phyloP scores from a whole-genome alignment of 1,140 invertebrate species.

The Trichonephila clavata region DNA sequence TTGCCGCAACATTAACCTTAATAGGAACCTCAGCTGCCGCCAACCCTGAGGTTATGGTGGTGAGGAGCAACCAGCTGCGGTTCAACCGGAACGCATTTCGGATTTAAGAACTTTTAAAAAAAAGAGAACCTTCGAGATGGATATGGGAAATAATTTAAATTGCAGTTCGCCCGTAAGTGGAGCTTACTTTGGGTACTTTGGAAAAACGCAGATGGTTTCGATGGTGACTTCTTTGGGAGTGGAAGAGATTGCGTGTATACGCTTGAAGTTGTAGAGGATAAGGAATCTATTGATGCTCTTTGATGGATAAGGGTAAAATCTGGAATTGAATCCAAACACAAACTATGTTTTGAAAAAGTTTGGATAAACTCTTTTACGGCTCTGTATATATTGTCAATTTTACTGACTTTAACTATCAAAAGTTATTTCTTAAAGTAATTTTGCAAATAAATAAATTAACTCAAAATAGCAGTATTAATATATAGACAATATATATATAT shows the following conservation, averaged over 20 bases:
- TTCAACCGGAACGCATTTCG: conserved; percentile 60
- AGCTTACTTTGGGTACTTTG: conserved; percentile 8
- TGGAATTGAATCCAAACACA: no score
- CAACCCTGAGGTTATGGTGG: conserved; percentile 66
- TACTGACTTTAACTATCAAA: no score
- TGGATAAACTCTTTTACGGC: no score
- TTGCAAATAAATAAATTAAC: no score
- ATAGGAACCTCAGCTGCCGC: conserved; percentile 76
- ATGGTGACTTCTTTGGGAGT: background rate
- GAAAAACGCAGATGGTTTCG: conserved; percentile 4
- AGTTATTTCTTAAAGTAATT: no score
- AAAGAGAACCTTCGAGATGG: conserved; percentile 53
- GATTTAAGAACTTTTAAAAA: conserved; percentile 50
- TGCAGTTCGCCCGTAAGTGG: conserved; percentile 31
- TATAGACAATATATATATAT: no score
- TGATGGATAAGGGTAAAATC: background rate
- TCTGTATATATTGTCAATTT: no score
- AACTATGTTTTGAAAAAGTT: no score
- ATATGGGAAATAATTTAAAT: conserved; percentile 74
- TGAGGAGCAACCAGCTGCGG: conserved; percentile 69
- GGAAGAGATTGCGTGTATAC: background rate
- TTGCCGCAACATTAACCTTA: conserved; percentile 77
- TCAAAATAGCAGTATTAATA: no score
- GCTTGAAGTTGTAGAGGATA: background rate
- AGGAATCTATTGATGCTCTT: background rate